A percentile compares a stretch with the other conserved stretches of the same genome.
phyloP scores from a whole-genome alignment of 1,140 invertebrate species.

The Sarcophaga bullata region DNA sequence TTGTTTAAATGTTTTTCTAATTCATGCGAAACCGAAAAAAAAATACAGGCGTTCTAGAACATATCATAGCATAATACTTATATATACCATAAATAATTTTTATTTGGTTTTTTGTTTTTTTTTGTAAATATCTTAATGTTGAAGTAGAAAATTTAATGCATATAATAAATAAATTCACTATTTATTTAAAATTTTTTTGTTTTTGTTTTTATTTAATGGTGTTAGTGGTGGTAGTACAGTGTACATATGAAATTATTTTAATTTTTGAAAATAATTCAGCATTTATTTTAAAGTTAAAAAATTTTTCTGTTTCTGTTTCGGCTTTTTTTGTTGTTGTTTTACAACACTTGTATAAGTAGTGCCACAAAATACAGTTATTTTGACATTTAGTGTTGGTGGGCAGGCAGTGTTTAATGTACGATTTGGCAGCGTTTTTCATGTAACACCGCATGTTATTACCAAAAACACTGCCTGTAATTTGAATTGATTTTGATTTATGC shows the following conservation, averaged over 20 bases:
- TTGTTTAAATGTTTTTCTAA: not conserved
- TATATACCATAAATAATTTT: no score
- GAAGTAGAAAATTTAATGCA: no score
- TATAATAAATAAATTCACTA: no score
- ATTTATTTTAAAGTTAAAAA: not conserved
- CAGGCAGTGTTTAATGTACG: conserved; percentile 8
- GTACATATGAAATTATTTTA: not conserved
- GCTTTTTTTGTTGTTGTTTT: no score
- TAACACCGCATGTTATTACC: conserved; percentile 14
- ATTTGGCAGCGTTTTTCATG: conserved; percentile 16
- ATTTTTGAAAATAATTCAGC: not conserved
- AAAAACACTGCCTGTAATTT: not conserved
- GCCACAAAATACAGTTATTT: not conserved
- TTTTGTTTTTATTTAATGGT: no score
- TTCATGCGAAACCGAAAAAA: not conserved
- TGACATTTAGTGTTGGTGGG: conserved; percentile 31
- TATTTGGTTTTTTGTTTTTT: no score
- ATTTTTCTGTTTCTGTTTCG: no score
- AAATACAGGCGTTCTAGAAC: conserved; percentile 1
- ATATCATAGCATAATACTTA: no score
- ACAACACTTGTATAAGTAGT: no score
- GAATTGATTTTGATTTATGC: not conserved
- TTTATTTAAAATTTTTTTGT: no score
- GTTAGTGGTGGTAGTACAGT: no score
- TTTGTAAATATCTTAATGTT: no score